Conservation (phyloP, 1,140 invertebrate species). For the Drosophila mauritiana region DNA sequence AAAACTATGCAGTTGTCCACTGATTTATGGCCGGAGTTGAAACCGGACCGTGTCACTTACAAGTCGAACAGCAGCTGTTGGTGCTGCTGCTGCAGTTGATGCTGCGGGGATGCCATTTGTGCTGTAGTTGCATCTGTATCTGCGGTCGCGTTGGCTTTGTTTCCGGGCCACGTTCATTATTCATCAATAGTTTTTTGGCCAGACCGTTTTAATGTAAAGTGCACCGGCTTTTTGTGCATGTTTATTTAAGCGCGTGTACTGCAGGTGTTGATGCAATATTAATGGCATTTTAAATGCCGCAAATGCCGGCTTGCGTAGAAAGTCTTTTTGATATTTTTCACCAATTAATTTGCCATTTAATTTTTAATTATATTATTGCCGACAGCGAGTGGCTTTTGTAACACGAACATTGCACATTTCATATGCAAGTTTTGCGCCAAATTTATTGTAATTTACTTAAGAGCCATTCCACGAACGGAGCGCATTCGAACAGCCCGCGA, state of each 20-base stretch:
- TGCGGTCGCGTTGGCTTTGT: conserved; percentile 57
- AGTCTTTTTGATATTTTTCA: conserved; percentile 63
- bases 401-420: conserved; percentile 45
- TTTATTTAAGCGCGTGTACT: conserved; percentile 53
- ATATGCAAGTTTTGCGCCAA: conserved; percentile 58
- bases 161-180: conserved; percentile 54
- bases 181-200: conserved; percentile 59
- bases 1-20: conserved; percentile 23
- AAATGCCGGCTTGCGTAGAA: conserved; percentile 64
- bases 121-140: conserved; percentile 20
- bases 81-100: neutral
- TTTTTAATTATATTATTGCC: conserved; percentile 78
- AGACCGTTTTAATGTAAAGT: conserved; percentile 53
- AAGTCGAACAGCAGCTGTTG: conserved; percentile 24
- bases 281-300: conserved; percentile 77
- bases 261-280: conserved; percentile 79
- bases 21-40: conserved; percentile 53
- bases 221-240: conserved; percentile 42
- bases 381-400: conserved; percentile 46
- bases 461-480: conserved; percentile 21
- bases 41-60: conserved; percentile 49
- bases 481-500: conserved; percentile 10
- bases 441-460: conserved; percentile 78
- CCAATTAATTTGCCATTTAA: conserved; percentile 74
- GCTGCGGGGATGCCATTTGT: neutral